Evolutionary conservation across 2,888 invertebrate species (phyloP), one percentile per base, ranked within the genome.

Genomic region (Coleophora deauratella): DNA sequence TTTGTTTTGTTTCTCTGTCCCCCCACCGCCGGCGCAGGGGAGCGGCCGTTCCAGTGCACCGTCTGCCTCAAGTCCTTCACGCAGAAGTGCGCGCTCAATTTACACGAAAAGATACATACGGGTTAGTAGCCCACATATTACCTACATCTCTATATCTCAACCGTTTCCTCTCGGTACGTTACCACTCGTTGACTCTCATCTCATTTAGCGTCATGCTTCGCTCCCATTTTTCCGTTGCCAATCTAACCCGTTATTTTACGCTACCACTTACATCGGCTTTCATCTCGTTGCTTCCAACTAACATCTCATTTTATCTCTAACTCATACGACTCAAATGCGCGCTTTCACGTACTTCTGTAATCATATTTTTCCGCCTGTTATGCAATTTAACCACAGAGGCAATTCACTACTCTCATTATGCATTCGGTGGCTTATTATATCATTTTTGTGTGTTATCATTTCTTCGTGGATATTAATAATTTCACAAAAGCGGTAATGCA

Each of bases 21-120:
- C 62, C 79, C 75, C 75, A 61, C 62, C 54, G 75, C 72, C 76
- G 75, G 76, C 78, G 81, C 84, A 86, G 87, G 87, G 75, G 87
- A 87, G 85, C 86, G 87, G 70, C 87, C 87, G 78, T 88, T 87
- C 86, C 86, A 86, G 85, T 88, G 87, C 86, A 84, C 82, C 85
- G 86, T 85, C 86, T 87, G 87, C 85, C 86, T 87, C 86, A 87
- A 87, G 87, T 86, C 87, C 80, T 87, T 87, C 86, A 87, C 87
- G 79, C 87, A 87, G 86, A 87, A 87, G 86, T 87, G 87, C 84
- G 87, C 87, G 77, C 87, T 87, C 85, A 87, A 87, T 82, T 87
- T 87, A 85, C 87, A 87, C 86, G 86, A 87, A 86, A 87, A 87
- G 71, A 87, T 87, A 86, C 87, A 87, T 84, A 87, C 87, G 86